Percentiles rank a stretch among this genome's conserved stretches.
These are phyloP conservation scores for Epinotia bilunana DNA, from an alignment of 2,888 invertebrate species.

Conservation along the genomic window DNA sequence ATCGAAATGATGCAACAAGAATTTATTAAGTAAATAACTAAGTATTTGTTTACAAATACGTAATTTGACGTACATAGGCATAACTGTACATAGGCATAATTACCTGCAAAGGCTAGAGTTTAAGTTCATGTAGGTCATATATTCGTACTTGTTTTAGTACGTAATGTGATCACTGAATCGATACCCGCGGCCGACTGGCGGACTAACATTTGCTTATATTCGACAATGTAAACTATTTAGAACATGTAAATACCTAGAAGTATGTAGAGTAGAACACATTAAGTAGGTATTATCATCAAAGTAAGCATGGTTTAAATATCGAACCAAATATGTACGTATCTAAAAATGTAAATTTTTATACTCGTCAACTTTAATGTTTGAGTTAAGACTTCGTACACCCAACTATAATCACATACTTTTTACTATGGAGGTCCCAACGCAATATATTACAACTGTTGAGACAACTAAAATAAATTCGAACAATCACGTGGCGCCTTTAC, in stretches of 20 bases:
- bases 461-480: no score
- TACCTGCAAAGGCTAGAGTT: constrained; percentile 10
- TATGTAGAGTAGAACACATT: neutral
- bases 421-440: no score
- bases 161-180: constrained; percentile 1
- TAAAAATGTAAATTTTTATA: no score
- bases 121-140: constrained; percentile 16
- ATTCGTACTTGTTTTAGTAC: neutral
- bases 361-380: no score
- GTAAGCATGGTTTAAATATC: neutral
- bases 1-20: no score
- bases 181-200: neutral
- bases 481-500: no score
- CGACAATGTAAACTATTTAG: constrained; percentile 8
- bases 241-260: neutral
- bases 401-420: no score
- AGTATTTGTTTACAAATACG: neutral
- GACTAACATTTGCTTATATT: constrained; percentile 3
- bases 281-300: neutral
- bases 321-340: no score
- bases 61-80: neutral
- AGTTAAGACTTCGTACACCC: no score
- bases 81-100: neutral
- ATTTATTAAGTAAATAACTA: neutral
- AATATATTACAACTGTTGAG: no score